Percentiles rank a stretch among this genome's conserved stretches.
phyloP scores from a whole-genome alignment of 1,140 invertebrate species.

The Maniola jurtina region DNA sequence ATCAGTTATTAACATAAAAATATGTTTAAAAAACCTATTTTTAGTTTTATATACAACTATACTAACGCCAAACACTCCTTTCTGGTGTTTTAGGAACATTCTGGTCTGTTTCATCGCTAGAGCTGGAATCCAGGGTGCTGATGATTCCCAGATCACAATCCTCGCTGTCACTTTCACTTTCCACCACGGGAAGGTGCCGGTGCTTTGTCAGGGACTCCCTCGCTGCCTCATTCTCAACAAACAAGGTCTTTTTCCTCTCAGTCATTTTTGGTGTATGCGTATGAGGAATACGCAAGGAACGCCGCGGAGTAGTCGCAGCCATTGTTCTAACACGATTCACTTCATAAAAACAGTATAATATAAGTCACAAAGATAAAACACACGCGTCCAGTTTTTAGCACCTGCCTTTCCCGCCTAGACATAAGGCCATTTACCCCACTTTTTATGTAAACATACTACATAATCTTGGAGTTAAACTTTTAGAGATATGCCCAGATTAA shows the following conservation, averaged over 20 bases:
- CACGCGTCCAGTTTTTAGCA: constrained; percentile 28
- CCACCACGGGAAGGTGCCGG: constrained; percentile 60
- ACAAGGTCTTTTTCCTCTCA: constrained; percentile 72
- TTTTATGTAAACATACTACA: background rate
- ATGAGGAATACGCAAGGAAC: constrained; percentile 57
- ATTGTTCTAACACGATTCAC: constrained; percentile 37
- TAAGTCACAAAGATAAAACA: constrained; percentile 19
- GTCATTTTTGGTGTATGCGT: constrained; percentile 72
- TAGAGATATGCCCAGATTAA: background rate
- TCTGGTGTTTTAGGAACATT: constrained; percentile 61
- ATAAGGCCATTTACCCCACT: constrained; percentile 2
- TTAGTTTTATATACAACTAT: constrained; percentile 6
- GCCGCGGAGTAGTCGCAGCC: constrained; percentile 65
- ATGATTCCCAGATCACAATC: constrained; percentile 73
- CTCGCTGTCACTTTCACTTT: constrained; percentile 70
- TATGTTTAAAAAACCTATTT: too few species aligned
- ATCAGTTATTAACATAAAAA: too few species aligned
- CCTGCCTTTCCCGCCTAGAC: constrained; percentile 36
- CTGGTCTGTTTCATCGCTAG: constrained; percentile 64
- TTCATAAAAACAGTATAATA: constrained; percentile 17
- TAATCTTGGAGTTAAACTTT: background rate
- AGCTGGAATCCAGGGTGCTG: constrained; percentile 67
- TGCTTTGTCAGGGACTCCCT: constrained; percentile 61
- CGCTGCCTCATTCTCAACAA: constrained; percentile 44
- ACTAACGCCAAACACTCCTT: constrained; percentile 63